These are phyloP conservation scores for Nomia melanderi DNA, from an alignment of 1,140 invertebrate genomes.

Conservation along the genomic window DNA sequence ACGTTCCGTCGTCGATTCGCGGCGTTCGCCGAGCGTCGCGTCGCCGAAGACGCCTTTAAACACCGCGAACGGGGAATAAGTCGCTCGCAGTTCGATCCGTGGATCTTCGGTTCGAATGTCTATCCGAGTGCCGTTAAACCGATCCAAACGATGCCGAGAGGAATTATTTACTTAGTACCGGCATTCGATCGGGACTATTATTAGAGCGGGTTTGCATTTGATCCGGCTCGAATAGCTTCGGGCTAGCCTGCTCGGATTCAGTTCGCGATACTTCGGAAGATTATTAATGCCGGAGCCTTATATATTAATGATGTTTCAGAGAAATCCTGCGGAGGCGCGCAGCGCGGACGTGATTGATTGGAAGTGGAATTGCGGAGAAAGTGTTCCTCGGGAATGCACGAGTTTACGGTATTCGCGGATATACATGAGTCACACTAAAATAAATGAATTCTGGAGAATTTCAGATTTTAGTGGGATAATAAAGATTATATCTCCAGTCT, in stretches of 20 bases:
- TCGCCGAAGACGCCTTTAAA: too few species aligned
- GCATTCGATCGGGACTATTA: too few species aligned
- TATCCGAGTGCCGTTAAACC: neutral
- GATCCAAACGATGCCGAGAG: neutral
- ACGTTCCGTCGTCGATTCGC: neutral
- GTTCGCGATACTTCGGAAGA: neutral
- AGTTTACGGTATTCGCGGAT: too few species aligned
- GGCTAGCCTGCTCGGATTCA: neutral
- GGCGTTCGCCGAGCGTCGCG: neutral
- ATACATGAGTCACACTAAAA: too few species aligned
- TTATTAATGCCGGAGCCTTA: neutral
- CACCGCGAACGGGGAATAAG: neutral
- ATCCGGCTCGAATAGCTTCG: neutral
- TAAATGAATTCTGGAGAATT: too few species aligned
- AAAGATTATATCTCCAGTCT: too few species aligned
- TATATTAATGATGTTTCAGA: neutral
- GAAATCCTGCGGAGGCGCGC: too few species aligned
- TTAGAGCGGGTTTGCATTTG: neutral
- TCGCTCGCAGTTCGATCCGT: too few species aligned
- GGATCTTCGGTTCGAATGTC: neutral
- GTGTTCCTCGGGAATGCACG: too few species aligned
- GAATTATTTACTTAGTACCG: neutral
- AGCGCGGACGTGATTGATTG: too few species aligned
- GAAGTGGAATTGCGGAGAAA: too few species aligned
- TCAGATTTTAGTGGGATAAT: too few species aligned